Percentiles rank a stretch among this genome's conserved stretches.
Conservation (phyloP, 2,113 vertebrate species). For the Misgurnus mizolepis region DNA sequence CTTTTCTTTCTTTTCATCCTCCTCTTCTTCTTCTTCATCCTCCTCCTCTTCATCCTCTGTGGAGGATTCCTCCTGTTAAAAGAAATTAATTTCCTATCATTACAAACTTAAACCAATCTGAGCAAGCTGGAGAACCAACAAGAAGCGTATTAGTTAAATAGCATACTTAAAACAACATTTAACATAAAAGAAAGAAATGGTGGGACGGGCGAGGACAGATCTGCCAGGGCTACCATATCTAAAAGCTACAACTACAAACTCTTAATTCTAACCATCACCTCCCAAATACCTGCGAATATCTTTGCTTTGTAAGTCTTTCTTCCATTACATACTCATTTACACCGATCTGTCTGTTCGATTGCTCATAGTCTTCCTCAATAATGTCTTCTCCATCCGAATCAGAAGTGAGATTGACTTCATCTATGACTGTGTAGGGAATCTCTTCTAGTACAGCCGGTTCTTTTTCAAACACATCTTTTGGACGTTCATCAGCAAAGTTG, state of each 20-base stretch:
- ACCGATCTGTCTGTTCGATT: neutral
- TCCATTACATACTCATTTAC: neutral
- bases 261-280: neutral
- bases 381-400: slow-evolving; percentile 50
- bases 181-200: neutral
- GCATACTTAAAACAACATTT: neutral
- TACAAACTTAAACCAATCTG: neutral
- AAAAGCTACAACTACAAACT: slow-evolving; percentile 2
- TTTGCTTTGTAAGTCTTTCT: slow-evolving; percentile 4
- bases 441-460: slow-evolving; percentile 52
- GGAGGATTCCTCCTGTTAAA: neutral
- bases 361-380: slow-evolving; percentile 3
- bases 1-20: slow-evolving; percentile 56
- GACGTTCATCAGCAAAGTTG: neutral
- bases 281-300: slow-evolving; percentile 31
- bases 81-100: neutral
- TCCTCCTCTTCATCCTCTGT: slow-evolving; percentile 30
- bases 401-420: slow-evolving; percentile 67
- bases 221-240: neutral
- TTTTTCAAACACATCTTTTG: neutral
- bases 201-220: neutral
- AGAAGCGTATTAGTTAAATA: neutral
- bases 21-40: slow-evolving; percentile 51
- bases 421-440: slow-evolving; percentile 70
- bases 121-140: neutral